Conservation (phyloP, 2,113 vertebrate species). For the Dicerorhinus sumatrensis region DNA sequence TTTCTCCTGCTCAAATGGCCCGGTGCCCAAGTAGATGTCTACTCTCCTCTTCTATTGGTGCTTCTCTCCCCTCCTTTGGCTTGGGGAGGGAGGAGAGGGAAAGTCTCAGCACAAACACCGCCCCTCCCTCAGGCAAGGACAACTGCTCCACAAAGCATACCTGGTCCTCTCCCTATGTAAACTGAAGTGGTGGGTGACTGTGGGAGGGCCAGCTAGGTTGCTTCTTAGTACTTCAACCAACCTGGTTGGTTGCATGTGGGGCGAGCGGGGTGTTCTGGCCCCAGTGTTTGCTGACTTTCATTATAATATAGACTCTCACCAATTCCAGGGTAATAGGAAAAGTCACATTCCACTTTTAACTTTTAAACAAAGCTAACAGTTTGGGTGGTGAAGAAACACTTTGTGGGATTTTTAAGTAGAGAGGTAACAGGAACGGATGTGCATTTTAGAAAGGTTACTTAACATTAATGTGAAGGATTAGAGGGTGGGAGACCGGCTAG, state of each 20-base stretch:
- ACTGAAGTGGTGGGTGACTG: background rate
- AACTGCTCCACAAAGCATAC: background rate
- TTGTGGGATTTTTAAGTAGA: background rate
- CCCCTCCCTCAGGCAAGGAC: background rate
- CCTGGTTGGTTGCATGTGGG: too few relatives aligned
- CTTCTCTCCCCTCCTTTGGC: background rate
- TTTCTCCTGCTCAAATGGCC: background rate
- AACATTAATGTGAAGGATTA: background rate
- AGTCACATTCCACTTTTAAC: background rate
- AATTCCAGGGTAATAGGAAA: background rate
- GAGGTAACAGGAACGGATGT: background rate
- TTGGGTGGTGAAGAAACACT: background rate
- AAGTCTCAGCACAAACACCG: background rate
- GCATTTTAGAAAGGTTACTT: background rate
- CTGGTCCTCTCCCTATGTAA: too few relatives aligned
- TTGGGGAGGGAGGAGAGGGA: background rate
- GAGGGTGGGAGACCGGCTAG: background rate
- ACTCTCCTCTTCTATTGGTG: background rate
- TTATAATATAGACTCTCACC: background rate
- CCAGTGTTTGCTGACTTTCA: background rate
- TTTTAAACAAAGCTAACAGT: background rate
- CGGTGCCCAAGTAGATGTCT: background rate
- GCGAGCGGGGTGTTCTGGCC: rapidly evolving
- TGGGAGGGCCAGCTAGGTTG: background rate
- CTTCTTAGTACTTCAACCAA: background rate